Evolutionary conservation across 2,797 vertebrate genomes (phyloP).

Genomic region (Mus caroli): DNA sequence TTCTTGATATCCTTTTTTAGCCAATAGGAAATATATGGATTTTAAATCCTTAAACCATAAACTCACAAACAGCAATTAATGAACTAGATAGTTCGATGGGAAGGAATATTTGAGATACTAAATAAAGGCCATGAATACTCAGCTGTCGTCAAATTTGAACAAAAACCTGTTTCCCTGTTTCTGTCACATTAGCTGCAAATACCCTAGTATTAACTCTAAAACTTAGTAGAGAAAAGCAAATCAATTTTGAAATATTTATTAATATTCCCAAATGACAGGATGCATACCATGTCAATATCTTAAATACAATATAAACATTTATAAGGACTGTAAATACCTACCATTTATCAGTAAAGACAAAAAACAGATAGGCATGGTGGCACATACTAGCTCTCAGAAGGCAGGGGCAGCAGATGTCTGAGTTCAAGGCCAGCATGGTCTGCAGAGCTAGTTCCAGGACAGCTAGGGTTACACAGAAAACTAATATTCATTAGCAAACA

Average conservation of each 20-base stretch:
- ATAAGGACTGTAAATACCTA: not conserved
- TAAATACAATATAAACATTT: slow-evolving; percentile 45
- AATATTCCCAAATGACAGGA: not conserved
- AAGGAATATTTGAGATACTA: not conserved
- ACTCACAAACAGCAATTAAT: not conserved
- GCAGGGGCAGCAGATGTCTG: not conserved
- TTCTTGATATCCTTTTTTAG: not conserved
- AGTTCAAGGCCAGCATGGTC: not conserved
- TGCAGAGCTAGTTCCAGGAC: not conserved
- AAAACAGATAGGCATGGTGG: not conserved
- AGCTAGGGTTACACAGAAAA: not conserved
- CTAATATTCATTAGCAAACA: not conserved
- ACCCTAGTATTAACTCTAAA: not conserved
- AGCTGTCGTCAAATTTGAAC: not conserved
- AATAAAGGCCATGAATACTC: not conserved
- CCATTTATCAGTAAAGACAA: slow-evolving; percentile 43
- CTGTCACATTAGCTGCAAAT: not conserved
- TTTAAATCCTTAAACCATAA: not conserved
- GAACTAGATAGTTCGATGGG: not conserved
- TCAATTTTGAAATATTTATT: not conserved
- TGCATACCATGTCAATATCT: slow-evolving; percentile 36
- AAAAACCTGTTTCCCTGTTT: not conserved
- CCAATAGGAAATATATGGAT: not conserved
- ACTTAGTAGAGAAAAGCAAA: not conserved
- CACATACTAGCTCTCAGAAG: not conserved